phyloP scores from a whole-genome alignment of 35 echinoderm and acorn worm species.

The Heliocidaris tuberculata region DNA sequence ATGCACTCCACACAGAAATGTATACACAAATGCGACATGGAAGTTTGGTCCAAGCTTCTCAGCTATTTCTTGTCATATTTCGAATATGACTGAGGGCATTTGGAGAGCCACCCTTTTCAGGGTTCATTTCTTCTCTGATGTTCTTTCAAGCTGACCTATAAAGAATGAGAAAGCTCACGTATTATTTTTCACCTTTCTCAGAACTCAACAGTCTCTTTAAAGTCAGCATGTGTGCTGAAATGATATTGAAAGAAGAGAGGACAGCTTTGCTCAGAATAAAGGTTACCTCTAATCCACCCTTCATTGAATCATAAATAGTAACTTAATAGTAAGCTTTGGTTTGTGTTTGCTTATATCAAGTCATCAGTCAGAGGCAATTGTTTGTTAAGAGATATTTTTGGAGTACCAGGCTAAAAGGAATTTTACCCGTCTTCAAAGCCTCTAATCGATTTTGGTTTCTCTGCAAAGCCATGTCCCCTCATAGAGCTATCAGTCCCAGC shows the following conservation, averaged over 20 bases:
- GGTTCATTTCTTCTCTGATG: no score
- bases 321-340: not conserved
- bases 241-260: not conserved
- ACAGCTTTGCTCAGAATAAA: not conserved
- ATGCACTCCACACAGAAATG: no score
- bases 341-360: not conserved
- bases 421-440: not conserved
- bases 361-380: not conserved
- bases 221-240: not conserved
- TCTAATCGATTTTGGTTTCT: not conserved
- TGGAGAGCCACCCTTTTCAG: no score
- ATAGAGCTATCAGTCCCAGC: not conserved
- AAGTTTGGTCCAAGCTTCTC: no score
- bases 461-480: not conserved
- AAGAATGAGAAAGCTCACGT: no score
- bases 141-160: no score
- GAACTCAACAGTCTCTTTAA: no score
- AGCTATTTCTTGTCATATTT: no score
- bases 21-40: no score
- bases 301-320: not conserved
- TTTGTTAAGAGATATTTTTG: not conserved
- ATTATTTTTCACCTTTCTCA: no score
- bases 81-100: no score
- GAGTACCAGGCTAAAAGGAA: slow-evolving; percentile 16
- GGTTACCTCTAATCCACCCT: not conserved